Conservation (phyloP, 2,113 vertebrate genomes). For the Emberiza fucata region DNA sequence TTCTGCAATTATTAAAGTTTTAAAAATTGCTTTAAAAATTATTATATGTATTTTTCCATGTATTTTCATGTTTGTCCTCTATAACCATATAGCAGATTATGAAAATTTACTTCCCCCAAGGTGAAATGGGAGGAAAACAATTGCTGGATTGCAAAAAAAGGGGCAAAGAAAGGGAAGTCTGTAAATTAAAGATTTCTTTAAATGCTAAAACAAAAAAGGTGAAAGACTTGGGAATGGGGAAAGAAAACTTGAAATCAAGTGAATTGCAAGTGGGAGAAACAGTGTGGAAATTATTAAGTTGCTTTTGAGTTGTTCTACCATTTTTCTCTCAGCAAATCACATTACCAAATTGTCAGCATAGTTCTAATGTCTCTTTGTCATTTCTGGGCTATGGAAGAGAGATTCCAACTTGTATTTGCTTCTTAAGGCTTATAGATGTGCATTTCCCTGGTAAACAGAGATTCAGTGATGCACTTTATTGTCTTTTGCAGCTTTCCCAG, state of each 20-base stretch:
- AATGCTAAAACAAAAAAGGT: background rate
- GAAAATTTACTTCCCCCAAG: background rate
- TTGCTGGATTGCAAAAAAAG: background rate
- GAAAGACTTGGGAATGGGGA: background rate
- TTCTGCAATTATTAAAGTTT: background rate
- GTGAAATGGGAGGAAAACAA: background rate
- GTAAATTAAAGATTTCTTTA: background rate
- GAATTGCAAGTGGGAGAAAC: background rate
- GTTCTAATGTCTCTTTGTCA: background rate
- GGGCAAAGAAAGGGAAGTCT: background rate
- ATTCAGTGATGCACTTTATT: background rate
- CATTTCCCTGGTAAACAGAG: background rate
- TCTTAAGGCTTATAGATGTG: background rate
- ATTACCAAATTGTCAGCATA: background rate
- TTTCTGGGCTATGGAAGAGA: background rate
- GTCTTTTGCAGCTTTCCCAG: conserved; percentile 44
- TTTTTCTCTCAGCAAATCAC: background rate
- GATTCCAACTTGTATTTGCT: background rate
- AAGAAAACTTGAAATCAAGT: background rate
- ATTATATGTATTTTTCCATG: background rate
- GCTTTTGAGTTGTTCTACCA: background rate
- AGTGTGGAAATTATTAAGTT: background rate
- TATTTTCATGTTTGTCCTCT: background rate
- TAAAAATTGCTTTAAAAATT: background rate
- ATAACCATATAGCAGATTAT: background rate